Base-by-base conservation (phyloP, 2,888 invertebrate species). In the Tanypteryx hageni region DNA sequence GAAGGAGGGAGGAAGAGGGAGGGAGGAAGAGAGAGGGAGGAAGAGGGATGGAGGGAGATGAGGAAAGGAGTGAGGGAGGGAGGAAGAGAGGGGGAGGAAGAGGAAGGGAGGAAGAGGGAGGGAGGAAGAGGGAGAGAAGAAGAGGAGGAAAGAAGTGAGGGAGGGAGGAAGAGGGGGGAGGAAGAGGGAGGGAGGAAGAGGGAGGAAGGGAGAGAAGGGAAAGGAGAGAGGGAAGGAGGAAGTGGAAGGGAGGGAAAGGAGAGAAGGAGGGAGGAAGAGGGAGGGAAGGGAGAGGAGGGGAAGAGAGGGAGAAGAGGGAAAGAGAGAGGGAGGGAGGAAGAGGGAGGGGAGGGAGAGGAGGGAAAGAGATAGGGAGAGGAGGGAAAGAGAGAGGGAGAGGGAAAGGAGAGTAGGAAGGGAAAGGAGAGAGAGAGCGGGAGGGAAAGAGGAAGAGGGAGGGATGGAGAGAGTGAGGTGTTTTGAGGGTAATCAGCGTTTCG, bases 11-110 rank as follows among this genome's bases (percentile, higher is more conserved):
- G n/a, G 58, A 18, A 13, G 58, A 22, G 13, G 7, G 58, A 85
- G 57, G 86, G 59, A 86, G 57, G 57, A 44, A 85, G 57, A 85
- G 56, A 85, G 14, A 56, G 57, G 57, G n/a, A 22, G 76, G n/a
- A 76, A 22, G 8, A 76, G 76, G 13, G 76, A 76, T 76, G 16
- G n/a, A 76, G 76, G 7, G 76, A 76, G n/a, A 64, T 7, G 0
- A 76, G 10, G 22, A 44, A 44, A 44, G 44, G 5, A 44, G 44
- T 3, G 5, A 44, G 44, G 5, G 44, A 44, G 5, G 44, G 44
- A 44, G 11, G 22, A 11, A 5, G 13, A n/a, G n/a, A n/a, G n/a
- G n/a, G n/a, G 22, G 9, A 22, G 4, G n/a, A 64, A 61, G 57
- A n/a, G 57, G 57, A 57, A 3, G 22, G 22, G 22, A 76, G 64